Evolutionary conservation across 2,113 vertebrate species (phyloP), one percentile per base, ranked within the genome.

Genomic region (Peromyscus polionotus): DNA sequence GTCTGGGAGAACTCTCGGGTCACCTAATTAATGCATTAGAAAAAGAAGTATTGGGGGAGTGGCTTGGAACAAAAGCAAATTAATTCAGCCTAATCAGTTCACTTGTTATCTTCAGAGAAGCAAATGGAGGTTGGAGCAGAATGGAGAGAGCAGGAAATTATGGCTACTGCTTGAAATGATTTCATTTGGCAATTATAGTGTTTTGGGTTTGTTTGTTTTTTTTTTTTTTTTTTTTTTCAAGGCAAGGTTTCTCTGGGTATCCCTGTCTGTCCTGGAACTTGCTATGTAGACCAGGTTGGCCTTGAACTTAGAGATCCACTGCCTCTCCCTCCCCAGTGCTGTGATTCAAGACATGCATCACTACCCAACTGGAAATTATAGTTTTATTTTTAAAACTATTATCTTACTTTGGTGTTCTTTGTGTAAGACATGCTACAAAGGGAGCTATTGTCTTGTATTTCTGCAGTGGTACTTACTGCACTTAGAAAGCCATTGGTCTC

Each of bases 1-100:
- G 20, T 28, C 48, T 33, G 17, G 68, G 48, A 83, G 61, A 76
- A 90, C 19, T 94, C 39, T 88, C 75, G 19, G 22, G 67, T 93
- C 65, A 65, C 76, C 9, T 26, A 88, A 95, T 65, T 94, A 75
- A 31, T 70, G 1, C 51, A 42, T 57, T 63, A 48, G 13, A 73
- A 19, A 54, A 72, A 89, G 94, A 84, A 48, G 24, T 57, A 45
- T 14, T 3, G 28, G 81, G n/a, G 81, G 59, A 85, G 85, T 95
- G 91, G 51, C 33, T 88, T 31, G 68, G 95, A 88, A 94, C 77
- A 90, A 65, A 87, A 87, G 51, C 72, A 79, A 92, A 75, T 36
- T 28, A 91, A 87, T 36, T 36, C 88, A 87, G 61, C 39, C 13
- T 87, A 83, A 87, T 92, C 73, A 70, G 3, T 42, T 88, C 24